A percentile compares a stretch with the other conserved stretches of the same genome.
Evolutionary conservation across 2,113 vertebrate genomes (phyloP).

Genomic region (Podiceps cristatus): DNA sequence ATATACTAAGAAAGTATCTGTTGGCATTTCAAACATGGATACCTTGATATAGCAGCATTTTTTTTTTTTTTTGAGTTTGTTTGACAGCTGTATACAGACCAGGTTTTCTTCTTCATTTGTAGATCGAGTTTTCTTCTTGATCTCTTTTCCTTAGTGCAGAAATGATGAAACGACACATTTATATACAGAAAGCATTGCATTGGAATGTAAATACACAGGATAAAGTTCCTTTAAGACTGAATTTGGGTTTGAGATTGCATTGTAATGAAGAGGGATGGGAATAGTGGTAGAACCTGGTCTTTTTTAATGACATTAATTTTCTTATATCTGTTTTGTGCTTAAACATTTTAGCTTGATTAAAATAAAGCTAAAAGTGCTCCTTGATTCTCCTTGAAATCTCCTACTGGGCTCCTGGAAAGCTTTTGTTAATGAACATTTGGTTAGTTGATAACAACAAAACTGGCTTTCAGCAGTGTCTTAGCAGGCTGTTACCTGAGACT

Average conservation of each 20-base stretch:
- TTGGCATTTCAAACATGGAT: not conserved
- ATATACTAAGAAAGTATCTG: not conserved
- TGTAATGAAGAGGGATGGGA: not conserved
- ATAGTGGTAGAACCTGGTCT: not conserved
- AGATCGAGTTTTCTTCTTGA: not conserved
- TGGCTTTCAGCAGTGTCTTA: not conserved
- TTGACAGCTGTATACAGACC: not conserved
- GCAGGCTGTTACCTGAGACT: not conserved
- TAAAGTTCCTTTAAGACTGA: not conserved
- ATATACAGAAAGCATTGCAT: not conserved
- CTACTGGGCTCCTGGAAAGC: conserved; percentile 24
- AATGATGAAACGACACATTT: not conserved
- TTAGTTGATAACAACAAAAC: not conserved
- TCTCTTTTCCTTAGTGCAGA: not conserved
- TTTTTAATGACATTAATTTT: not conserved
- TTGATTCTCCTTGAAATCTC: conserved; percentile 40
- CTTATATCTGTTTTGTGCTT: not conserved
- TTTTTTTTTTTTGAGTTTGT: not conserved
- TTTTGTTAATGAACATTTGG: not conserved
- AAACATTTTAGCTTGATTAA: not conserved
- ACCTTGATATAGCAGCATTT: not conserved
- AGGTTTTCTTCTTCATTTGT: not conserved
- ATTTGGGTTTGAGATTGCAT: not conserved
- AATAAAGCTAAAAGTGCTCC: not conserved
- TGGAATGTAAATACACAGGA: conserved; percentile 8